Evolutionary conservation across 2,888 invertebrate species (phyloP).

Genomic region (Actias luna): DNA sequence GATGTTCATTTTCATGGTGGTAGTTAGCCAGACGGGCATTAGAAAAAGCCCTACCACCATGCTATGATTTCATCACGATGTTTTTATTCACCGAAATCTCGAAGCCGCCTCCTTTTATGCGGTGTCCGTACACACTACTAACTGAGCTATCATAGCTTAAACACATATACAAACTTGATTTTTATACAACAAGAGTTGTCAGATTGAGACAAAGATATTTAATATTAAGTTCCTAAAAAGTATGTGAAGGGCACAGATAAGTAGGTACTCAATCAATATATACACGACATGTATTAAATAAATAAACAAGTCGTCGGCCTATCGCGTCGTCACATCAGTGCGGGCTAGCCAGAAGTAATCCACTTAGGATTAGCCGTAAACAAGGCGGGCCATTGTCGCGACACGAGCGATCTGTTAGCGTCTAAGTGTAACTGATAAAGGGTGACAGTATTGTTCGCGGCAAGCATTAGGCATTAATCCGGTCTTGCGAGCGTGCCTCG

Average conservation of each 20-base stretch:
- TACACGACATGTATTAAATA: conserved; percentile 36
- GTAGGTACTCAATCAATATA: conserved; percentile 10
- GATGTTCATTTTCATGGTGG: too few relatives aligned
- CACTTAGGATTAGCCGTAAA: conserved; percentile 78
- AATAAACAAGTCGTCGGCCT: conserved; percentile 31
- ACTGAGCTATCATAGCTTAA: too few relatives aligned
- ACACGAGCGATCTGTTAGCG: conserved; percentile 75
- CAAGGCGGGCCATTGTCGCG: conserved; percentile 72
- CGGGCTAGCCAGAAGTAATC: conserved; percentile 62
- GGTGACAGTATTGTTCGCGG: conserved; percentile 71
- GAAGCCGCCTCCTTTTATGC: too few relatives aligned
- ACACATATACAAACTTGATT: too few relatives aligned
- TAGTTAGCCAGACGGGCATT: too few relatives aligned
- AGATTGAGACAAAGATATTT: too few relatives aligned
- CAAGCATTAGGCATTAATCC: conserved; percentile 77
- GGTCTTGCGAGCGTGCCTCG: conserved; percentile 72
- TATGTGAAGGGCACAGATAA: not conserved
- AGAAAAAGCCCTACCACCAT: too few relatives aligned
- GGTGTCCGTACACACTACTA: too few relatives aligned
- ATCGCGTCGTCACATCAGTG: conserved; percentile 38
- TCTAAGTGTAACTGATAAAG: conserved; percentile 71
- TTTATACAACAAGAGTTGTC: too few relatives aligned
- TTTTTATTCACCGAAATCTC: too few relatives aligned
- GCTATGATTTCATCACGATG: too few relatives aligned
- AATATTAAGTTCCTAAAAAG: too few relatives aligned